phyloP scores from a whole-genome alignment of 1,140 invertebrate genomes.

The Drosophila aff. region DNA sequence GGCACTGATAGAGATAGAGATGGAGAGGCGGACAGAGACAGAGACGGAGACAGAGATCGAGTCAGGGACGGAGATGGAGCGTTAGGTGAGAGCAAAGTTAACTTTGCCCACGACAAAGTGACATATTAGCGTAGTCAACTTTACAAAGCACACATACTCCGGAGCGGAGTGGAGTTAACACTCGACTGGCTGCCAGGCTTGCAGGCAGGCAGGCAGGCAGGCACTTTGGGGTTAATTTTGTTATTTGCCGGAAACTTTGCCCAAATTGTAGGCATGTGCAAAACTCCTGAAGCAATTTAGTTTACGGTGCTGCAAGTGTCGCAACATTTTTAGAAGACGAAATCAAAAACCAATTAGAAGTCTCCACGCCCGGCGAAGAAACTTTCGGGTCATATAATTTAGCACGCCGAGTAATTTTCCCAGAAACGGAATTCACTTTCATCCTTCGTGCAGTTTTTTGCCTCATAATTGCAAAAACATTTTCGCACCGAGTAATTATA shows the following conservation, averaged over 20 bases:
- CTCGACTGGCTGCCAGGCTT: slow-evolving; percentile 46
- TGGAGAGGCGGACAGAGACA: neutral
- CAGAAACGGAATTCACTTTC: slow-evolving; percentile 45
- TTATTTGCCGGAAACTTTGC: slow-evolving; percentile 61
- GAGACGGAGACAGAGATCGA: neutral
- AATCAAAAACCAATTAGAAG: slow-evolving; percentile 77
- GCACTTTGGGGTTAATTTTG: slow-evolving; percentile 78
- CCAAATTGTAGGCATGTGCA: slow-evolving; percentile 51
- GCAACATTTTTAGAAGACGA: slow-evolving; percentile 49
- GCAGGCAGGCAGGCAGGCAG: slow-evolving; percentile 2
- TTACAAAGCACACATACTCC: slow-evolving; percentile 53
- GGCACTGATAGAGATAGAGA: neutral
- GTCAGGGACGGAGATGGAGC: neutral
- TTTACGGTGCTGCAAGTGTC: slow-evolving; percentile 17
- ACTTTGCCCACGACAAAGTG: slow-evolving; percentile 82
- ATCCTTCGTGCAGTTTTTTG: slow-evolving; percentile 21
- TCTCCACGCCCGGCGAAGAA: slow-evolving; percentile 19
- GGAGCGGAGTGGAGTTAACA: slow-evolving; percentile 51
- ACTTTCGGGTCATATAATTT: slow-evolving; percentile 60
- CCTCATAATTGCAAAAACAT: slow-evolving; percentile 60
- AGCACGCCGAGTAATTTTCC: slow-evolving; percentile 46
- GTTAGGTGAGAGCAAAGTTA: slow-evolving; percentile 60
- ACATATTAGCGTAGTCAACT: slow-evolving; percentile 83
- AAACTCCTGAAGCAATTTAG: slow-evolving; percentile 40
- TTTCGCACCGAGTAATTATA: slow-evolving; percentile 62